phyloP scores from a whole-genome alignment of 2,113 vertebrate genomes.

The Nanorana parkeri region DNA sequence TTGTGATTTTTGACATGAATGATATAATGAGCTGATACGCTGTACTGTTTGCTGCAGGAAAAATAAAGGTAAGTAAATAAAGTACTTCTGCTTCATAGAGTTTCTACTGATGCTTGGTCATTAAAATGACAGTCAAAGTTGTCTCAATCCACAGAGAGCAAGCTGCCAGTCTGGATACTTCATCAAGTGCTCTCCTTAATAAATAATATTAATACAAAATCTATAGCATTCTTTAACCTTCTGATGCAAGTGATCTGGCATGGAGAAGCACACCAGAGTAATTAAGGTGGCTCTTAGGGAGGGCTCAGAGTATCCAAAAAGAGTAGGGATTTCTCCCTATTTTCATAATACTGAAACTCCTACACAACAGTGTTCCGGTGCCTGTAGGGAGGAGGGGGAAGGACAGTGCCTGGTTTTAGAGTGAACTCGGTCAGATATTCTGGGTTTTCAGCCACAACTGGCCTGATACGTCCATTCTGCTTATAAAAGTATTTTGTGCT shows the following conservation, averaged over 20 bases:
- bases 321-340: slow-evolving; percentile 60
- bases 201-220: slow-evolving; percentile 34
- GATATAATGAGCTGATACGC: slow-evolving; percentile 8
- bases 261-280: slow-evolving; percentile 65
- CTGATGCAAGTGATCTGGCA: slow-evolving; percentile 67
- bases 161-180: slow-evolving; percentile 2
- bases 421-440: slow-evolving; percentile 96
- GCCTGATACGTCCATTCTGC: slow-evolving; percentile 92
- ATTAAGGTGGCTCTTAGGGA: slow-evolving; percentile 43
- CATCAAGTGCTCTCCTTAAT: slow-evolving; percentile 40
- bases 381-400: slow-evolving; percentile 96
- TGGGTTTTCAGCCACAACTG: slow-evolving; percentile 90
- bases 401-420: slow-evolving; percentile 87
- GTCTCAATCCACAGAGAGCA: slow-evolving; percentile 1
- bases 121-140: neutral
- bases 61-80: neutral
- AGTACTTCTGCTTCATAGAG: neutral
- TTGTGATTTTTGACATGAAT: neutral
- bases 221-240: slow-evolving; percentile 45
- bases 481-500: slow-evolving; percentile 94
- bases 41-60: neutral
- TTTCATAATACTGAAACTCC: slow-evolving; percentile 48
- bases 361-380: slow-evolving; percentile 98
- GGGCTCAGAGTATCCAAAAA: slow-evolving; percentile 39
- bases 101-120: slow-evolving; percentile 12